These are phyloP conservation scores for Myotis myotis DNA, from an alignment of 2,797 vertebrate species.

Conservation along the genomic window DNA sequence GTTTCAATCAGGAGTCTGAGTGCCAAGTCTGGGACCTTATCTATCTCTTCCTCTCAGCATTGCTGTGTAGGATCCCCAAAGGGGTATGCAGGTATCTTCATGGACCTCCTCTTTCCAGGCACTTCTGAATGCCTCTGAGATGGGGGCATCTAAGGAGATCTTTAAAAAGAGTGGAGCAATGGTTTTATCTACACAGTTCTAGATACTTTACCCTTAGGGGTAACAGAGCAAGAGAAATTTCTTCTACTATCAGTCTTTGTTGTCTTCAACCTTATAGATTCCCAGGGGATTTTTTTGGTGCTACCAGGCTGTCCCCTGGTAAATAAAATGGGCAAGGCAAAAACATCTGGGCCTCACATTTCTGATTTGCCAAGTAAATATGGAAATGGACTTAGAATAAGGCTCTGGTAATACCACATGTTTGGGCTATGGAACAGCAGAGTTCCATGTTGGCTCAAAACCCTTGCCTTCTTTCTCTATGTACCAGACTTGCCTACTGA, in stretches of 20 bases:
- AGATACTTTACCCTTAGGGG: neutral
- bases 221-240: neutral
- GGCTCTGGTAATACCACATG: neutral
- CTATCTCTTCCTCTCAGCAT: neutral
- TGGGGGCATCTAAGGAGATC: neutral
- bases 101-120: neutral
- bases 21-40: neutral
- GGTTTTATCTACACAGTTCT: neutral
- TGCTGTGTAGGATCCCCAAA: neutral
- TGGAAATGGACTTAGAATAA: neutral
- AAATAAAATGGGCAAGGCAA: neutral
- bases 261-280: neutral
- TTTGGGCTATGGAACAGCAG: neutral
- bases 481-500: neutral
- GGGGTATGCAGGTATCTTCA: neutral
- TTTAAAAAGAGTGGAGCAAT: neutral
- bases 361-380: neutral
- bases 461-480: neutral
- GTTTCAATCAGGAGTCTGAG: neutral
- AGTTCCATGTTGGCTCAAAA: neutral
- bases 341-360: neutral
- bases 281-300: neutral
- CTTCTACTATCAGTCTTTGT: neutral
- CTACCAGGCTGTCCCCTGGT: neutral
- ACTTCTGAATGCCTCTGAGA: neutral